These are phyloP conservation scores for Chloroclystis v-ata DNA, from an alignment of 2,888 invertebrate species.

Conservation along the genomic window DNA sequence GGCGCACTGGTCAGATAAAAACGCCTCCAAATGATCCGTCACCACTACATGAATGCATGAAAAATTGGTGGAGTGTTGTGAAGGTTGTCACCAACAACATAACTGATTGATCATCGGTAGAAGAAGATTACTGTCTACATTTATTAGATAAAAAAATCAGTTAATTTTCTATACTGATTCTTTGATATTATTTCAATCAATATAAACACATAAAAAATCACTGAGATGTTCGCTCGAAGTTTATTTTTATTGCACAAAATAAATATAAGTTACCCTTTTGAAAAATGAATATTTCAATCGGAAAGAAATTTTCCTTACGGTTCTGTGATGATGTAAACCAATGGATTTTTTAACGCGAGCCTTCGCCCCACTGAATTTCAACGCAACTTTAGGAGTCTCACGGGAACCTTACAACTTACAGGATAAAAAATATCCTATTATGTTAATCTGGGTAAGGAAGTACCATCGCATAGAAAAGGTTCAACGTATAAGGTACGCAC, in stretches of 20 bases:
- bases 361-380: constrained; percentile 37
- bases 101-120: too few relatives aligned
- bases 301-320: constrained; percentile 17
- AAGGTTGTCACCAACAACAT: too few relatives aligned
- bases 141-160: too few relatives aligned
- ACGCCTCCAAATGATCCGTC: too few relatives aligned
- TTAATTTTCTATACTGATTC: too few relatives aligned
- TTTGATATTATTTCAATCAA: too few relatives aligned
- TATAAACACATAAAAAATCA: too few relatives aligned
- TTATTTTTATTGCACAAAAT: background rate
- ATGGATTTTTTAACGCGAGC: constrained; percentile 40
- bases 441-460: constrained; percentile 46
- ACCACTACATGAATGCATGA: too few relatives aligned
- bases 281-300: constrained; percentile 13
- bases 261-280: background rate
- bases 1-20: too few relatives aligned
- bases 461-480: constrained; percentile 42
- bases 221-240: background rate
- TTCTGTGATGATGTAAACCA: constrained; percentile 34
- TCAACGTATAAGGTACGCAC: constrained; percentile 40
- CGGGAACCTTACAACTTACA: constrained; percentile 47
- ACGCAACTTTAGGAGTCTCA: constrained; percentile 46
- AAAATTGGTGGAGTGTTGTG: too few relatives aligned
- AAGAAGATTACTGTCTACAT: too few relatives aligned
- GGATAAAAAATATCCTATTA: constrained; percentile 54